A percentile compares a stretch with the other conserved stretches of the same genome.
Evolutionary conservation across 2,113 vertebrate species (phyloP).

Genomic region (Gadus macrocephalus): DNA sequence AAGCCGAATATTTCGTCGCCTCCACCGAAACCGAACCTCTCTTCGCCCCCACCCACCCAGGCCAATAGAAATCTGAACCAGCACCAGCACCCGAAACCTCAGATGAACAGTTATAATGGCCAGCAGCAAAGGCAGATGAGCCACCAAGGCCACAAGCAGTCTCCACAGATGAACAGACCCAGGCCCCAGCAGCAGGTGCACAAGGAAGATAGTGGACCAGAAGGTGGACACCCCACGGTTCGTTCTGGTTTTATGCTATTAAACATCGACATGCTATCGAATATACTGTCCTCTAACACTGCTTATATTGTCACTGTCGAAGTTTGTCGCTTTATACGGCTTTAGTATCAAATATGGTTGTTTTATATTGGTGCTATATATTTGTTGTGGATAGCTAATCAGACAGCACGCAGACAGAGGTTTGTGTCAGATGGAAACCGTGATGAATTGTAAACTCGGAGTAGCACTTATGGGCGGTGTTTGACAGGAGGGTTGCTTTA

Average conservation of each 20-base stretch:
- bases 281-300: too few relatives aligned
- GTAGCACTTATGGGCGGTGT: slow-evolving; percentile 13
- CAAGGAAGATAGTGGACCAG: background rate
- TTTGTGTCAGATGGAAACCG: background rate
- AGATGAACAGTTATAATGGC: background rate
- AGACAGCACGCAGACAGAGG: background rate
- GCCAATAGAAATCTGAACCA: slow-evolving; percentile 21
- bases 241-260: too few relatives aligned
- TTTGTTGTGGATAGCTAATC: background rate
- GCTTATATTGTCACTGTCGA: too few relatives aligned
- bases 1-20: slow-evolving; percentile 46
- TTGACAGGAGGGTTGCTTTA: too few relatives aligned
- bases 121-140: slow-evolving; percentile 27
- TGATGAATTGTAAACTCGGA: rapidly evolving
- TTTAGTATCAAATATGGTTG: too few relatives aligned
- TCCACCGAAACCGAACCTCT: slow-evolving; percentile 31
- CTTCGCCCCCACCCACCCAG: background rate
- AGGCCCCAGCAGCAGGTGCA: slow-evolving; percentile 4
- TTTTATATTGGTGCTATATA: too few relatives aligned
- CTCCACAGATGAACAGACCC: slow-evolving; percentile 20
- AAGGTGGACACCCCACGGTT: too few relatives aligned
- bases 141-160: slow-evolving; percentile 15
- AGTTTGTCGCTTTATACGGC: too few relatives aligned
- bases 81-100: background rate
- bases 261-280: too few relatives aligned